Conservation (phyloP, 2,888 invertebrate genomes). For the Nemoura dubitans region DNA sequence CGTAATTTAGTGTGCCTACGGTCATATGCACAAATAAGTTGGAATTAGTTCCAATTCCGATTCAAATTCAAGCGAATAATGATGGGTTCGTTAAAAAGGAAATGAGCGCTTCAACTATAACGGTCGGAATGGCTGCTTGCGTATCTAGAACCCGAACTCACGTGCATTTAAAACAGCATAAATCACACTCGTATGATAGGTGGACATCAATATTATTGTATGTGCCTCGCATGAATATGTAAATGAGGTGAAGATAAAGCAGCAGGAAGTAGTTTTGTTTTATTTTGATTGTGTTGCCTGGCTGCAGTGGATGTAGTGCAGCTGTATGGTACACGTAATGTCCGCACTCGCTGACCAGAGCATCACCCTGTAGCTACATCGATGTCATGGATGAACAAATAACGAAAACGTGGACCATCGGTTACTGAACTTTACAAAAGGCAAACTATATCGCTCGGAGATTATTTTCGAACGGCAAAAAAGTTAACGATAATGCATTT, state of each 20-base stretch:
- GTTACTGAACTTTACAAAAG: conserved; percentile 13
- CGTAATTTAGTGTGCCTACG: too few species aligned
- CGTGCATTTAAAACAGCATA: neutral
- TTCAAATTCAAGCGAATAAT: neutral
- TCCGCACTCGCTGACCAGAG: neutral
- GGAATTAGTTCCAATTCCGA: neutral
- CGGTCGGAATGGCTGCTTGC: neutral
- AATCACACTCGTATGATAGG: neutral
- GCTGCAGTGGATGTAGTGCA: neutral
- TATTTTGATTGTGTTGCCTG: neutral
- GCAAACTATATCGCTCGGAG: neutral
- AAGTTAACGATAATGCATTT: neutral
- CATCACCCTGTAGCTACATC: neutral
- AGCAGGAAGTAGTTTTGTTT: conserved; percentile 21
- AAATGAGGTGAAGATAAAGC: conserved; percentile 8
- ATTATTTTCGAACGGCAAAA: neutral
- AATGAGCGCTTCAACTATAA: neutral
- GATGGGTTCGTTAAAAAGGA: neutral
- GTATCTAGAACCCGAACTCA: neutral
- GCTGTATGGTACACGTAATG: neutral
- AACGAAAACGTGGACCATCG: conserved; percentile 23
- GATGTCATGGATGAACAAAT: conserved; percentile 15
- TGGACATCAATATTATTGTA: neutral
- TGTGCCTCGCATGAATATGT: conserved; percentile 17
- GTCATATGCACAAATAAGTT: too few species aligned